Base-by-base conservation (phyloP, 2,797 vertebrate species). In the Simalia tracyae region DNA sequence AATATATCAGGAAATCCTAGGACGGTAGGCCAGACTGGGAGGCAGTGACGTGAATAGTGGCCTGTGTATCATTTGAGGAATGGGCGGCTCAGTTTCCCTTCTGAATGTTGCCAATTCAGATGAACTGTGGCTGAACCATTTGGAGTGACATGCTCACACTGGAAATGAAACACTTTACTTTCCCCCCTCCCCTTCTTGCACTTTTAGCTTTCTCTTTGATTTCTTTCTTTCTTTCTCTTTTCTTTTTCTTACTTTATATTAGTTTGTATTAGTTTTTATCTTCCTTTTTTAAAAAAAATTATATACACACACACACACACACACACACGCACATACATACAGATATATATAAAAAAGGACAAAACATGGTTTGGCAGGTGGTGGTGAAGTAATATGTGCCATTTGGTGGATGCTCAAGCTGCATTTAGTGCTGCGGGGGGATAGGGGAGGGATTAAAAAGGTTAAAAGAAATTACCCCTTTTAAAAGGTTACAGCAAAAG, bases 51-150 rank as follows among this genome's bases (percentile, higher is more conserved):
- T 7, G 8, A 54, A 54, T 61, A 64, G 15, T 36, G 92, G 76
- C 86, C 94, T 93, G 87, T 36, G 88, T 87, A 24, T n/a, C 10
- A 89, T 94, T 93, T 95, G 84, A 1, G 61, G 64, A 94, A 91
- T 96, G 96, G 95, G 96, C 96, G 96, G 94, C 89, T 89, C 5
- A 0, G 66, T 64, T 94, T 90, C 81, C 91, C 95, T 96, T 96
- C 90, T 64, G 81, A 84, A 92, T 90, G 60, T 61, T 24, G 1
- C 56, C 61, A 84, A 92, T 81, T 15, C 89, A 94, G 31, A 93
- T 92, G 91, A 93, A 0, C 0, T 1, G 57, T 76, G 56, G 90
- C 88, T 92, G 11, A 14, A 92, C 95, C 96, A 96, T 95, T 95
- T 96, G 97, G 96, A 92, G 46, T 8, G 50, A 88, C 7, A 0